Evolutionary conservation across 2,888 invertebrate genomes (phyloP), one percentile per base, ranked within the genome.

Genomic region (Tricholauxania praeusta): DNA sequence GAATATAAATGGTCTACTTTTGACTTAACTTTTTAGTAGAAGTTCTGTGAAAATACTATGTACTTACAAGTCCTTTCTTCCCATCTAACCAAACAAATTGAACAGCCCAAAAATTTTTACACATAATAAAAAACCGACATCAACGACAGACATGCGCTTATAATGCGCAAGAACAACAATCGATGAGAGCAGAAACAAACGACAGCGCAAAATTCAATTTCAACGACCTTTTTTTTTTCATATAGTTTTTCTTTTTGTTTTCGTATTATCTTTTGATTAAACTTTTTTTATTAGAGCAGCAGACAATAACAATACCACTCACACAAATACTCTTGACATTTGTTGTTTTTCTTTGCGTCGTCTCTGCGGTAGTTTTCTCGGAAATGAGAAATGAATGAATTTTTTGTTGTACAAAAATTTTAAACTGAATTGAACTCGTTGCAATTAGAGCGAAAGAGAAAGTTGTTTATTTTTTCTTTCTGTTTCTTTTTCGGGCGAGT

Each of bases 301-400:
- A 68, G 59, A 57, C 48, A 39, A 8, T 8, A 22, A 48, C 17
- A 48, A 68, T n/a, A 57, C 64, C 55, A 32, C 60, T n/a, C 10
- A 74, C 66, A 52, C 71, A 68, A 81, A 78, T 67, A 77, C 68
- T 72, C 71, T 39, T 74, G 71, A 72, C 77, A 75, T 15, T 65
- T 64, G 59, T 47, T 17, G 55, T 53, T 39, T 62, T 55, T 71
- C 48, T 68, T 71, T 39, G 39, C 10, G 39, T 62, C 69, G 62
- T 48, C 57, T 57, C 70, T 19, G 28, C 28, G 57, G 76, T 80
- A 80, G 77, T 77, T 82, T 80, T 81, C 79, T 81, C 79, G 77
- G 79, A 81, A 80, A 80, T 77, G 76, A 78, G 82, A 78, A 82
- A 82, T 82, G 82, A 82, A 82, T 82, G 82, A 83, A 82, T 79